phyloP scores from a whole-genome alignment of 2,888 invertebrate species.

The Elmis aenea region DNA sequence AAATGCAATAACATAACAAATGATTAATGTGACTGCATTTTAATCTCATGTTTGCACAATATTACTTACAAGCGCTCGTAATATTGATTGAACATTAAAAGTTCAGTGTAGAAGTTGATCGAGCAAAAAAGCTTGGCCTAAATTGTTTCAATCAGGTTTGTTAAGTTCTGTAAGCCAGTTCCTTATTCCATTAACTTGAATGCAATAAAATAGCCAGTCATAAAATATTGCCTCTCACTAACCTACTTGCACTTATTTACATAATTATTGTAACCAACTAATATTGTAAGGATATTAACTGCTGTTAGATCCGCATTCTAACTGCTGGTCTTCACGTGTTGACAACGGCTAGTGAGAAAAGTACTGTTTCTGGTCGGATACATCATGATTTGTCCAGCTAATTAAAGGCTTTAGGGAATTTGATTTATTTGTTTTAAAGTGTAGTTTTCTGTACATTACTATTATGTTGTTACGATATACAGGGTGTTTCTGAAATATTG shows the following conservation, averaged over 20 bases:
- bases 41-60: too few species aligned
- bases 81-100: constrained; percentile 11
- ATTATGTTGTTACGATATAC: too few species aligned
- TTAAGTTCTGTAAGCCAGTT: constrained; percentile 24
- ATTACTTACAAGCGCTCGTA: too few species aligned
- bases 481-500: too few species aligned
- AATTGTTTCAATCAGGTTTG: constrained; percentile 24
- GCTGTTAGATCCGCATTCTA: constrained; percentile 23
- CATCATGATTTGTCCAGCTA: too few species aligned
- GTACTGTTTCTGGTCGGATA: too few species aligned
- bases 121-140: constrained; percentile 21
- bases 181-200: constrained; percentile 24
- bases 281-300: constrained; percentile 21
- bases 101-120: constrained; percentile 4
- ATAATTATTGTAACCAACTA: constrained; percentile 29
- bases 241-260: constrained; percentile 31
- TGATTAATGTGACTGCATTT: too few species aligned
- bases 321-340: constrained; percentile 3
- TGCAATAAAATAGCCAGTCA: constrained; percentile 20
- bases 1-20: too few species aligned
- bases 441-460: too few species aligned
- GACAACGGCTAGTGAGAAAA: too few species aligned
- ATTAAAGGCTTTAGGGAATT: too few species aligned
- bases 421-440: too few species aligned
- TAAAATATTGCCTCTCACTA: constrained; percentile 32